Percentiles rank a stretch among this genome's conserved stretches.
Conservation (phyloP, 2,888 invertebrate species). For the Hoplodrina blanda region DNA sequence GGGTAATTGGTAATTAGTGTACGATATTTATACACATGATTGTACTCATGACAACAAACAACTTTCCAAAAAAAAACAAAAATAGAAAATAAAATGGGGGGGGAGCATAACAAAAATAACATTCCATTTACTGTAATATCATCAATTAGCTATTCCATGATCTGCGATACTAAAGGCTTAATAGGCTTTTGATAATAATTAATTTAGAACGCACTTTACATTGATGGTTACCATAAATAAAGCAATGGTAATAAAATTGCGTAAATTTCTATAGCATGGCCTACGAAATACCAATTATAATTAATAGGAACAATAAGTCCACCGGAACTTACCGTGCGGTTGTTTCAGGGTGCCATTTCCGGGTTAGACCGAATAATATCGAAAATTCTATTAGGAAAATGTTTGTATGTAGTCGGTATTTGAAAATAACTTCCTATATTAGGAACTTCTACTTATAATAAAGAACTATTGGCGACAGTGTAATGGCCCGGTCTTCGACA, state of each 20-base stretch:
- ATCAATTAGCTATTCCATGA: constrained; percentile 6
- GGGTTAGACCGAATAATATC: constrained; percentile 2
- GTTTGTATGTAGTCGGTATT: background rate
- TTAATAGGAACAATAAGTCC: constrained; percentile 21
- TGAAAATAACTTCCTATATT: background rate
- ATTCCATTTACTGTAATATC: no score
- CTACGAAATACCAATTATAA: constrained; percentile 20
- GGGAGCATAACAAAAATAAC: no score
- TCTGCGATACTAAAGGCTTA: background rate
- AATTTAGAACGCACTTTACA: background rate
- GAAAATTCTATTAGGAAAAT: background rate
- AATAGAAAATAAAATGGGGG: no score
- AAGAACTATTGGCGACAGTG: no score
- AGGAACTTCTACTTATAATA: background rate
- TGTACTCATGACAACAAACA: no score
- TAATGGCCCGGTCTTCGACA: no score
- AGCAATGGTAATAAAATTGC: constrained; percentile 9
- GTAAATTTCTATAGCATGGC: constrained; percentile 22
- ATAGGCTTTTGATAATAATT: background rate
- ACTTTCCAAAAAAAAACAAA: no score
- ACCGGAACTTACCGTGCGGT: background rate
- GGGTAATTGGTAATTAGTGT: no score
- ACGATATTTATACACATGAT: no score
- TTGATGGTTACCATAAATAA: constrained; percentile 5
- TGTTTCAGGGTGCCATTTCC: constrained; percentile 15